Evolutionary conservation across 2,113 vertebrate species (phyloP).

Genomic region (Henicopernis longicauda): DNA sequence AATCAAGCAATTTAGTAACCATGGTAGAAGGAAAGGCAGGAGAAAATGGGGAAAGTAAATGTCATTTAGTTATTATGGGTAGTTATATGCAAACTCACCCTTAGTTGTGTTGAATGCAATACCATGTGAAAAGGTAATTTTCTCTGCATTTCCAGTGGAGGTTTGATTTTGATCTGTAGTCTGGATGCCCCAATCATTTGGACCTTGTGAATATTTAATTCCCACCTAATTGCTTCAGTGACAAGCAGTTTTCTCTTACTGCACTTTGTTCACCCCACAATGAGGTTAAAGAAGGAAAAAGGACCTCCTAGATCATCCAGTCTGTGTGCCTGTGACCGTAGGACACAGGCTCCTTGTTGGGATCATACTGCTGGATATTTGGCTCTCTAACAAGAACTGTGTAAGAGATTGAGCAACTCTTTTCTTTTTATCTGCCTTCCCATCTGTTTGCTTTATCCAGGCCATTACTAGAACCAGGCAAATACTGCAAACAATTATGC

Average conservation of each 20-base stretch:
- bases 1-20: rapidly evolving
- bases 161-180: background rate
- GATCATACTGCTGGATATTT: background rate
- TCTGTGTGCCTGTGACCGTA: rapidly evolving
- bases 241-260: background rate
- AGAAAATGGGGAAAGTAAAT: background rate
- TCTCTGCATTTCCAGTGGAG: background rate
- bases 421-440: background rate
- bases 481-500: background rate
- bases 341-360: background rate
- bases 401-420: rapidly evolving
- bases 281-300: background rate
- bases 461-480: background rate
- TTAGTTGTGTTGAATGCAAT: rapidly evolving
- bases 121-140: rapidly evolving
- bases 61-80: rapidly evolving
- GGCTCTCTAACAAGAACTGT: background rate
- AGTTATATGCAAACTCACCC: background rate
- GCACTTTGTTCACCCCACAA: background rate
- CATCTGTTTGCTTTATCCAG: background rate
- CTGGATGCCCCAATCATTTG: background rate
- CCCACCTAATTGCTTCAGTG: background rate
- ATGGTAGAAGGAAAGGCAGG: background rate
- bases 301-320: too few species aligned
- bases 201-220: background rate